Conservation (phyloP, 2,888 invertebrate genomes). For the Octodonta nipae region DNA sequence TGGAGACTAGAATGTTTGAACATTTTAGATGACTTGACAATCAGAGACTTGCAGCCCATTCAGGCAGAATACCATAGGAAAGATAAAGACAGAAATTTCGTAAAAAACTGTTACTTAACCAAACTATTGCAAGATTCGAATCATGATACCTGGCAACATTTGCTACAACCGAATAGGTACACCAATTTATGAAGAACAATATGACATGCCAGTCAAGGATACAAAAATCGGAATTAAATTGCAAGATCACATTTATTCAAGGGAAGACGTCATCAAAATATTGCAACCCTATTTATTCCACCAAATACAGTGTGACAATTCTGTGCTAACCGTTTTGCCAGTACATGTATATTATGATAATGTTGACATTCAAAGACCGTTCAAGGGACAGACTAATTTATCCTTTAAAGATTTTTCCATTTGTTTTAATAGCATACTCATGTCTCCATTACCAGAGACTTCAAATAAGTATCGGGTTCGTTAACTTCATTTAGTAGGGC, state of each 20-base stretch:
- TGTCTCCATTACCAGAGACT: too few relatives aligned
- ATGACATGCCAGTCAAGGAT: background rate
- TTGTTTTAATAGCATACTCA: too few relatives aligned
- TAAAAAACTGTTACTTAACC: background rate
- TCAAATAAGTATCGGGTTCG: too few relatives aligned
- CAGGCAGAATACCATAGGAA: slow-evolving; percentile 24
- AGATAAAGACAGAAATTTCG: slow-evolving; percentile 10
- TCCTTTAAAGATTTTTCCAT: too few relatives aligned
- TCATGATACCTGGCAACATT: slow-evolving; percentile 12
- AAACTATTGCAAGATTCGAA: background rate
- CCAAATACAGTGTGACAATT: background rate
- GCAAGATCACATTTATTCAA: too few relatives aligned
- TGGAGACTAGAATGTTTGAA: slow-evolving; percentile 18
- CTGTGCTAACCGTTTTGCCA: background rate
- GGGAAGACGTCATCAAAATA: slow-evolving; percentile 1
- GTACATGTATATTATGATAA: background rate
- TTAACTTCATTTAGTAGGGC: too few relatives aligned
- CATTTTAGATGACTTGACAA: slow-evolving; percentile 24
- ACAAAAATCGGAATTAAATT: background rate
- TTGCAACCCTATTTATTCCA: slow-evolving; percentile 1
- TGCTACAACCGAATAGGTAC: slow-evolving; percentile 19
- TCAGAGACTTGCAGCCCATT: slow-evolving; percentile 22
- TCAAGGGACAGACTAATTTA: slow-evolving; percentile 8
- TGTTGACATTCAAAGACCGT: background rate
- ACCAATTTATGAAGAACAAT: too few relatives aligned